phyloP scores from a whole-genome alignment of 2,797 vertebrate genomes.

The Sebastes dallii region DNA sequence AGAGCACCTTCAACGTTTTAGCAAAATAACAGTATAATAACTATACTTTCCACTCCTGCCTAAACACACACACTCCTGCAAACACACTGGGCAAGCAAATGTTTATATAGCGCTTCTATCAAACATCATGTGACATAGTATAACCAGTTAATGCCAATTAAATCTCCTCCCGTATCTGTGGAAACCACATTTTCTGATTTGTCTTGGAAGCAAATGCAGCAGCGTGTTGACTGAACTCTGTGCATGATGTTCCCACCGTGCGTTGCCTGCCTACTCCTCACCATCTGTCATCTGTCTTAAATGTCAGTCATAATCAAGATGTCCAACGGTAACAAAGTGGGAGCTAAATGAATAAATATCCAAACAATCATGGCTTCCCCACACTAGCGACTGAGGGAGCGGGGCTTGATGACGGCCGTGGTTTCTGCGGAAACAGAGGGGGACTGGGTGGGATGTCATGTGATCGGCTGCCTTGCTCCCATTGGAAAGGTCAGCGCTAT shows the following conservation, averaged over 20 bases:
- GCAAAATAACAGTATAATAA: neutral
- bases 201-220: neutral
- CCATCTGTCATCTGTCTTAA: constrained; percentile 49
- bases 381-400: constrained; percentile 29
- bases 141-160: neutral
- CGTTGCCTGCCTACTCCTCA: neutral
- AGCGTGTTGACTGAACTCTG: neutral
- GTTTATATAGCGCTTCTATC: neutral
- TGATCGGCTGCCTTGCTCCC: constrained; percentile 61
- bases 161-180: neutral
- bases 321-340: constrained; percentile 22
- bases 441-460: constrained; percentile 48
- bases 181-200: neutral
- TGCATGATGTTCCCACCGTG: neutral
- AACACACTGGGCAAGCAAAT: neutral
- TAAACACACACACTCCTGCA: neutral
- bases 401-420: constrained; percentile 41
- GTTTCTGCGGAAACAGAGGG: constrained; percentile 60
- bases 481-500: constrained; percentile 79
- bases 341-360: constrained; percentile 43
- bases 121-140: neutral
- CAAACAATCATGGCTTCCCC: constrained; percentile 47
- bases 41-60: neutral
- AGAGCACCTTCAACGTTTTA: no score
- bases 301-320: constrained; percentile 57